Base-by-base conservation (phyloP, 2,797 vertebrate species). In the Craterocephalus amniculus region DNA sequence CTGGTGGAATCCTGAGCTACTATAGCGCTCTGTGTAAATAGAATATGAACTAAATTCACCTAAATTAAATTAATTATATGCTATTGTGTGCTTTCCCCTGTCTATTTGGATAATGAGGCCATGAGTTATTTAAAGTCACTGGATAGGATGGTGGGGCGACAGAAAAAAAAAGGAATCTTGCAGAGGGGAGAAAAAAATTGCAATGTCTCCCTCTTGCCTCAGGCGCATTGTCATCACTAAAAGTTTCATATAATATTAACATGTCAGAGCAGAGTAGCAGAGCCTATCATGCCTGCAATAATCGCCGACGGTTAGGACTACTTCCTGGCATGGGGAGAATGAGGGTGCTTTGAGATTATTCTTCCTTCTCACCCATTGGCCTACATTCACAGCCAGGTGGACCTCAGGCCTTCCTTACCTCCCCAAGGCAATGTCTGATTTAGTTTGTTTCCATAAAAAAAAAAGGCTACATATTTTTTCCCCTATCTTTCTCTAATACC, bases 191-290 rank as follows among this genome's bases (percentile, higher is more conserved):
- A 60, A 58, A 58, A 34, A 34, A 59, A 51, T 58, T 61, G 55
- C 36, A 59, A 52, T 64, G 84, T 79, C 72, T 90, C 66, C 57
- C 70, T 77, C 61, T 77, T 2, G 84, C 91, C 89, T 70, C 29
- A 24, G 87, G 90, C 87, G 71, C 82, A 83, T 86, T 89, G 89
- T 91, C 89, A 89, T 91, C 84, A 78, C 77, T 84, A 91, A 93
- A 85, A 91, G 84, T 87, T 88, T 80, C 79, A 92, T 94, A 81
- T 91, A 92, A 92, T 91, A 93, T 93, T 90, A 91, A 93, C 85
- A 81, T 89, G 86, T 91, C 83, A 86, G 80, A 79, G 69, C 74
- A 72, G 86, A 87, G 84, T 58, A 79, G 80, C 81, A 65, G 84
- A 85, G 67, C 76, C 74, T 64, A 83, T 82, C 72, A 63, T 56